A percentile compares a stretch with the other conserved stretches of the same genome.
These are phyloP conservation scores for Protonemura montana DNA, from an alignment of 2,888 invertebrate species.

Conservation along the genomic window DNA sequence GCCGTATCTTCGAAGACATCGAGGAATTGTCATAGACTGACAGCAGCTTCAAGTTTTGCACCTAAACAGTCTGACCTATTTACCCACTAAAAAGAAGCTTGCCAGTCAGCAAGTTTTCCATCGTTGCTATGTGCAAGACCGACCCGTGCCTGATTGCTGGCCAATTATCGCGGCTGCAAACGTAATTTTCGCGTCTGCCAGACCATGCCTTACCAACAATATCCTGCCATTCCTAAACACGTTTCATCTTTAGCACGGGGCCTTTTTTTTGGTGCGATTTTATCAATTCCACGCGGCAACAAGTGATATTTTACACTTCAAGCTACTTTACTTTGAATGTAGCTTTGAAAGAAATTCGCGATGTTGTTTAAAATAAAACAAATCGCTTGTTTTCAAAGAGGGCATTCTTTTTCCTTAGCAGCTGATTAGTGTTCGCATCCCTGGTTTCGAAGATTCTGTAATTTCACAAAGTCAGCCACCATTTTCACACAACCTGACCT, in stretches of 20 bases:
- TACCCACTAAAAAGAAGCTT: background rate
- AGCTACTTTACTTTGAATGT: too few species aligned
- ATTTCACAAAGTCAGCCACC: too few species aligned
- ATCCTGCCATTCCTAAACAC: background rate
- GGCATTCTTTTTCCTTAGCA: too few species aligned
- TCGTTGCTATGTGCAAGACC: background rate
- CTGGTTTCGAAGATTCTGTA: too few species aligned
- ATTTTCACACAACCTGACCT: too few species aligned
- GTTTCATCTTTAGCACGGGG: background rate
- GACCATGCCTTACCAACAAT: background rate
- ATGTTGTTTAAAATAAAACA: too few species aligned
- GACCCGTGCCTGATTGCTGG: background rate
- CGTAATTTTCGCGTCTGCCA: background rate
- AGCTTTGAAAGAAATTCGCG: too few species aligned
- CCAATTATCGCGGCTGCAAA: background rate
- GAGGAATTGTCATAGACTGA: too few species aligned
- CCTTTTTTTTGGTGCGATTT: background rate
- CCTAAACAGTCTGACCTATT: background rate
- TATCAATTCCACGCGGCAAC: background rate
- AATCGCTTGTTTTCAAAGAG: too few species aligned
- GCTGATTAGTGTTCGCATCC: too few species aligned
- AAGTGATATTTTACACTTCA: background rate
- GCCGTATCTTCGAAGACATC: too few species aligned
- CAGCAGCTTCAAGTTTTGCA: too few species aligned
- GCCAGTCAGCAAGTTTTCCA: background rate